phyloP scores from a whole-genome alignment of 2,113 vertebrate genomes.

The Scartelaos histophorus region DNA sequence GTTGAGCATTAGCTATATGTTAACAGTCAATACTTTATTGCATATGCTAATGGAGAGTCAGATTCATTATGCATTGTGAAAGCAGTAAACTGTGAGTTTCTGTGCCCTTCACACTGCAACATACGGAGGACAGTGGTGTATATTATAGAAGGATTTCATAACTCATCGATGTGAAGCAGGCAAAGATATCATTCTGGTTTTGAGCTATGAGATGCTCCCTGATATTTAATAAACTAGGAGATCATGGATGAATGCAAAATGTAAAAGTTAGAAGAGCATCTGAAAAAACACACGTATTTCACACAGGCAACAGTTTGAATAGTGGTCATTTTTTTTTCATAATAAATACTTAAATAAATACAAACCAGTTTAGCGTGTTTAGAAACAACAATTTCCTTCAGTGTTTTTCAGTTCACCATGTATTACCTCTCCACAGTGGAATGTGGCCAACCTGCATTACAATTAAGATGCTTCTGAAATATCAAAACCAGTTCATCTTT shows the following conservation, averaged over 20 bases:
- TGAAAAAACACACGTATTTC: neutral
- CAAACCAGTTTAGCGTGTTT: neutral
- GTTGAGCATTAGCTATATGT: conserved; percentile 24
- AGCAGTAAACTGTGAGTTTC: conserved; percentile 29
- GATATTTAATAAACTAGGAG: neutral
- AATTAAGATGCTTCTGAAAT: neutral
- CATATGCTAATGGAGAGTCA: conserved; percentile 16
- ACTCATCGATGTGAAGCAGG: conserved; percentile 18
- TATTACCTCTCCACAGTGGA: neutral
- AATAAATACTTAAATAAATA: neutral
- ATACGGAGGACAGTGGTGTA: neutral
- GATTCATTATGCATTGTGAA: conserved; percentile 18
- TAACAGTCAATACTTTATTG: conserved; percentile 14
- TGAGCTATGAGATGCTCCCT: conserved; percentile 2
- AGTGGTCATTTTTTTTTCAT: neutral
- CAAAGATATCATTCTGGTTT: conserved; percentile 10
- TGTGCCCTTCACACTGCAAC: conserved; percentile 16
- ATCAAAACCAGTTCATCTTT: conserved; percentile 13
- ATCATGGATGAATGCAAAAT: neutral
- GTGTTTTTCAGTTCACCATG: neutral
- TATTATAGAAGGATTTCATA: conserved; percentile 1
- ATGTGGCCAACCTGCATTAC: neutral
- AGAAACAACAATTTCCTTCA: neutral
- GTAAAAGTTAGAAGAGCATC: neutral
- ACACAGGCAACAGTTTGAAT: neutral